Conservation (phyloP, 2,113 vertebrate species). For the Micronycteris hirsuta region DNA sequence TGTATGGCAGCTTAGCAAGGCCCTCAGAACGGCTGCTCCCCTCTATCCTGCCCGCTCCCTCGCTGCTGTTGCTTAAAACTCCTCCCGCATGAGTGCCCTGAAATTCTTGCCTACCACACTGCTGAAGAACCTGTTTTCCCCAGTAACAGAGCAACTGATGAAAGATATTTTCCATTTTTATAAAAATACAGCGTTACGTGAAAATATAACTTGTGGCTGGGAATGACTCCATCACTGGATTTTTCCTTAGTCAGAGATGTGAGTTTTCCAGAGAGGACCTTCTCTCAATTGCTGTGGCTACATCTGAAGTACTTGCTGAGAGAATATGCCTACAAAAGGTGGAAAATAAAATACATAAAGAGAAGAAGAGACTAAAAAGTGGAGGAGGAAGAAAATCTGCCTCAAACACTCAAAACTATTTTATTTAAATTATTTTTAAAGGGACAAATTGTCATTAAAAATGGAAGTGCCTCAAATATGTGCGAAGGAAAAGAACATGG, state of each 20-base stretch:
- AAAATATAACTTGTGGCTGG: background rate
- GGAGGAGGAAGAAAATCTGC: background rate
- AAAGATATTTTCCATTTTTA: background rate
- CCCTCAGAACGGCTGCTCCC: background rate
- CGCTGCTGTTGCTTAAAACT: background rate
- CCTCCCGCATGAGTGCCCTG: background rate
- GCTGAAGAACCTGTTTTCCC: too few relatives aligned
- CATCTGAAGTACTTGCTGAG: background rate
- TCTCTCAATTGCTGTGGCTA: background rate
- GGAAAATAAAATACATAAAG: background rate
- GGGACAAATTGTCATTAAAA: background rate
- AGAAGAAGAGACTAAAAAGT: background rate
- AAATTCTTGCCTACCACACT: background rate
- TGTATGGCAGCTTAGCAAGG: background rate
- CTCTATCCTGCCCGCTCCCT: background rate
- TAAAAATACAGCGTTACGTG: background rate
- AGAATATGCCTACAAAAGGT: background rate
- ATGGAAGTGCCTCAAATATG: background rate
- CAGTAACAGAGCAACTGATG: background rate
- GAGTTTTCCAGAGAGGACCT: background rate
- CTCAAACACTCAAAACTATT: background rate
- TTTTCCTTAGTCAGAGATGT: background rate
- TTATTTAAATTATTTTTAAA: background rate
- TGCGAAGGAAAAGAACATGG: background rate
- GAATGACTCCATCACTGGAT: background rate